Conservation (phyloP, 2,113 vertebrate genomes). For the Daphoenositta chrysoptera region DNA sequence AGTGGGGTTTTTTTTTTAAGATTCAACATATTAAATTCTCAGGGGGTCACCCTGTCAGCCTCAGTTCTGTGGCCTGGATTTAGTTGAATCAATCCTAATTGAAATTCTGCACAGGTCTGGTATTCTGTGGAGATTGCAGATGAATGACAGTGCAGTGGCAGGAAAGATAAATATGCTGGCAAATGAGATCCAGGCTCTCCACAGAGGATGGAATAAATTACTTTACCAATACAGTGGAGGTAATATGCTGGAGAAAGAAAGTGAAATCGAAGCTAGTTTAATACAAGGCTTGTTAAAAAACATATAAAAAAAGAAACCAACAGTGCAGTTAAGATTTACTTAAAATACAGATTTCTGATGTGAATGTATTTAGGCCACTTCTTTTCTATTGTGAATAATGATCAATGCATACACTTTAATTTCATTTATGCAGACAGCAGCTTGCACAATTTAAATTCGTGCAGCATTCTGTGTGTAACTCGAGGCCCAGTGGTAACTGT, state of each 20-base stretch:
- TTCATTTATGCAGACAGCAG: constrained; percentile 65
- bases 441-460: constrained; percentile 72
- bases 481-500: constrained; percentile 59
- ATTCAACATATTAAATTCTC: constrained; percentile 71
- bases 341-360: constrained; percentile 55
- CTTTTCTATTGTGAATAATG: constrained; percentile 45
- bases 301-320: not conserved
- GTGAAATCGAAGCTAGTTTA: constrained; percentile 76
- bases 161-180: constrained; percentile 83
- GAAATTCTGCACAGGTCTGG: constrained; percentile 80
- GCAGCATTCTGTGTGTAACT: constrained; percentile 60
- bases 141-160: constrained; percentile 82
- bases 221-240: constrained; percentile 75
- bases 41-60: constrained; percentile 75
- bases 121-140: constrained; percentile 77
- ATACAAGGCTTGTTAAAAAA: constrained; percentile 69
- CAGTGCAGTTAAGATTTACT: constrained; percentile 52
- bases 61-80: constrained; percentile 74
- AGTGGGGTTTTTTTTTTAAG: not conserved
- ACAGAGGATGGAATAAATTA: constrained; percentile 84
- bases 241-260: constrained; percentile 75
- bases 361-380: constrained; percentile 28
- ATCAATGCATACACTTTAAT: constrained; percentile 51
- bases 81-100: constrained; percentile 85
- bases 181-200: constrained; percentile 80